phyloP scores from a whole-genome alignment of 64 coral and sea anemone genomes.

The Pocillopora damicornis region DNA sequence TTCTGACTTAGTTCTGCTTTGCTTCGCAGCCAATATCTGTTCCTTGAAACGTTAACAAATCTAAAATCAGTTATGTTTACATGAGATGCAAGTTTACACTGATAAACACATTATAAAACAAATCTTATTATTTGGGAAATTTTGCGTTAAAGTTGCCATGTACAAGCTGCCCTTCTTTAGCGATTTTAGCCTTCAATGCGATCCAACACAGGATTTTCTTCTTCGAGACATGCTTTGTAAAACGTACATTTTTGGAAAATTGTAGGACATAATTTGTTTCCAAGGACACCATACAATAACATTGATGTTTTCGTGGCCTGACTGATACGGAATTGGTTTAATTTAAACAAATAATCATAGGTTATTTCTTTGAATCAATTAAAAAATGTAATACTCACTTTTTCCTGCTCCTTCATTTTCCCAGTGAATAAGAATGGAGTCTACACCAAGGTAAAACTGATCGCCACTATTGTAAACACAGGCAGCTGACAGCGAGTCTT shows the following conservation, averaged over 20 bases:
- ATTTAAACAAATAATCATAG: neutral
- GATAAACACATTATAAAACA: neutral
- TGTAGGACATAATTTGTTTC: neutral
- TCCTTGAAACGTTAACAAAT: neutral
- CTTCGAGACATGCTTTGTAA: neutral
- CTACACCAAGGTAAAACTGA: neutral
- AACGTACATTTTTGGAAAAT: neutral
- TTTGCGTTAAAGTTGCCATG: neutral
- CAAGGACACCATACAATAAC: neutral
- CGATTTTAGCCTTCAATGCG: neutral
- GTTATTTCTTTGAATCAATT: neutral
- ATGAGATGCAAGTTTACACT: neutral
- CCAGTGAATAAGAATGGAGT: neutral
- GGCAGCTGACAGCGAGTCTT: slow-evolving; percentile 7
- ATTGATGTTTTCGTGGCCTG: neutral
- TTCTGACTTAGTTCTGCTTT: neutral
- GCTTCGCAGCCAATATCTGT: neutral
- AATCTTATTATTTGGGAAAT: neutral
- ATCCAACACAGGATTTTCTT: neutral
- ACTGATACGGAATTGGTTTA: neutral
- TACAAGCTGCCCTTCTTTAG: neutral
- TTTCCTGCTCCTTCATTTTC: slow-evolving; percentile 27
- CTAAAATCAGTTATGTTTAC: neutral
- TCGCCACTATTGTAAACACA: neutral
- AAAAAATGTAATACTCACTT: slow-evolving; percentile 12